Evolutionary conservation across 2,113 vertebrate genomes (phyloP), one percentile per base, ranked within the genome.

Genomic region (Todiramphus chloris): DNA sequence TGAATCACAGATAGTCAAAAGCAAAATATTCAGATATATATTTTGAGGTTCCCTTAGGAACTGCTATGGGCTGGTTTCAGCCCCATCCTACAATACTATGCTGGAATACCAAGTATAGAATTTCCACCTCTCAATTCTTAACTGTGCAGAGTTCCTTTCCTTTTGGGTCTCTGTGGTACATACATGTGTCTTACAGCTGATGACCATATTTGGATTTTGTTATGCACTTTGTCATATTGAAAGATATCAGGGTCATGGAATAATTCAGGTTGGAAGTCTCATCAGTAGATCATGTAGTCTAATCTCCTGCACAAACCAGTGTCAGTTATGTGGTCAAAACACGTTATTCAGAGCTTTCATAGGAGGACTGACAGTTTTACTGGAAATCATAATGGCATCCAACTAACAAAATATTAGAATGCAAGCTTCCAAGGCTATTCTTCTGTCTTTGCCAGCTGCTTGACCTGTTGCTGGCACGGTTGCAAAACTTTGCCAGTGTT

Each of bases 11-110:
- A 2, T 2, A 51, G 24, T 9, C 4, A 75, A 82, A 82, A 44
- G 23, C 2, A 59, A 78, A 66, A 20, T 5, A 35, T 37, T 72
- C 9, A 51, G 9, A 12, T 21, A 6, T 25, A 43, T 33, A 18
- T 51, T 4, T 1, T 78, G 35, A 74, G 11, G 3, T 30, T 46
- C 3, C 23, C 33, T 59, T 35, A 46, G 25, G 11, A 70, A 17
- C 8, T 37, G 4, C 8, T n/a, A 1, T 4, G 2, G 35, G 2
- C 1, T 2, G 1, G 1, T 51, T 82, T 17, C 66, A 53, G 3
- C 15, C 14, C 4, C 0, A 1, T 23, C 41, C 8, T 46, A 27
- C 1, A 6, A 19, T 33, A 5, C 10, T 1, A 0, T 60, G 2
- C 11, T 74, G 55, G 23, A 3, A 78, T 37, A 5, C 15, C 10